Conservation (phyloP, 2,113 vertebrate genomes). For the Lagenorhynchus albirostris region DNA sequence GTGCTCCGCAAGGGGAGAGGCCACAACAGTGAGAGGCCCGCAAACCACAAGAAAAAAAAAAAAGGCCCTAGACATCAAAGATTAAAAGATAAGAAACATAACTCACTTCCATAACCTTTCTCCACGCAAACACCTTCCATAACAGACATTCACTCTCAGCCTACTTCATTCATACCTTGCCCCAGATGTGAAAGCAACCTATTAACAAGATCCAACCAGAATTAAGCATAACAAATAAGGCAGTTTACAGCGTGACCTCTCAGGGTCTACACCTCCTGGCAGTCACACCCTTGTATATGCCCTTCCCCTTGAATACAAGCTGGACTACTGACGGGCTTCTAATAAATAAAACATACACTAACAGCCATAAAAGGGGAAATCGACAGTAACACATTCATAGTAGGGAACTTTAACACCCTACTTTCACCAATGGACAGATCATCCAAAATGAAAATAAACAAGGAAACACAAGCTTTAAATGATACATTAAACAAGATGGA, state of each 20-base stretch:
- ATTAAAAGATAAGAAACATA: conserved; percentile 5
- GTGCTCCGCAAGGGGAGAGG: no score
- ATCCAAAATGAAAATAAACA: no score
- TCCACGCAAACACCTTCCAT: conserved; percentile 18
- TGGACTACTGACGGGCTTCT: neutral
- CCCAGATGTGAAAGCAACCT: neutral
- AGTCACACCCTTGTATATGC: neutral
- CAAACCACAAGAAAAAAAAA: neutral
- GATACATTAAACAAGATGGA: no score
- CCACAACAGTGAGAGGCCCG: no score
- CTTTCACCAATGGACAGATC: no score
- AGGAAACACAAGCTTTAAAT: no score
- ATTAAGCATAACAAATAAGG: neutral
- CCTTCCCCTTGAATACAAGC: neutral
- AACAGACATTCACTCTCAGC: neutral
- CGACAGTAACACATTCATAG: no score
- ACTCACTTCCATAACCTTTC: neutral
- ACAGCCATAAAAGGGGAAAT: no score
- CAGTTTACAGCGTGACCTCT: neutral
- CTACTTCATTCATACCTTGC: neutral
- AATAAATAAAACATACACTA: neutral
- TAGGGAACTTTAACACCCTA: no score
- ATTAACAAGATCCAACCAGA: neutral
- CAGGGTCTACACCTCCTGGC: neutral
- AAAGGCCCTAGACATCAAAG: neutral